These are phyloP conservation scores for Lasioglossum leucozonium DNA, from an alignment of 2,888 invertebrate genomes.

Conservation along the genomic window DNA sequence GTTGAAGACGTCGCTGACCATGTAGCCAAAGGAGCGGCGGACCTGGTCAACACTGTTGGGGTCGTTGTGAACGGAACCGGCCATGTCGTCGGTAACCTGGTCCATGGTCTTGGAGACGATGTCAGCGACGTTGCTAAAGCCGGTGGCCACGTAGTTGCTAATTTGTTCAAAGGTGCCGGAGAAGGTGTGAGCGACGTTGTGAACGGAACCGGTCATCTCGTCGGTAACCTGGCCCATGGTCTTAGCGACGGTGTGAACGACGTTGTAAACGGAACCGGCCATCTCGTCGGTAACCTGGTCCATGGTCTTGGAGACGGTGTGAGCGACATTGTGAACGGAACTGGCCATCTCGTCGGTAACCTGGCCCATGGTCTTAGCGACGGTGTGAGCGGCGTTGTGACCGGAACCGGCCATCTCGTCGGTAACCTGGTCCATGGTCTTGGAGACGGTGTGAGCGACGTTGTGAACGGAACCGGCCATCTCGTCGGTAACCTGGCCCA, in stretches of 20 bases:
- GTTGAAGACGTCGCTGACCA: not conserved
- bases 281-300: not conserved
- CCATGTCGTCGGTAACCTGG: not conserved
- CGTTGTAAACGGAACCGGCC: accelerated
- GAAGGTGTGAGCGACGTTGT: not conserved
- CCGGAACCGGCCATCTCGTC: too few species aligned
- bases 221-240: not conserved
- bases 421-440: too few species aligned
- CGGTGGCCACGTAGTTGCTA: too few species aligned
- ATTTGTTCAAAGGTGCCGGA: too few species aligned
- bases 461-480: too few species aligned
- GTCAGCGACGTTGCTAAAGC: too few species aligned
- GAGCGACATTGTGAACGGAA: accelerated
- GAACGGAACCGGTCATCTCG: not conserved
- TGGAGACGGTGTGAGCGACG: not conserved
- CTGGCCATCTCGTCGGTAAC: not conserved
- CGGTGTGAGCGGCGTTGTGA: too few species aligned
- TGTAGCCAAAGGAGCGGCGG: not conserved
- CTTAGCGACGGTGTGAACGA: not conserved
- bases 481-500: too few species aligned
- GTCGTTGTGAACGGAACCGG: not conserved
- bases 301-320: not conserved
- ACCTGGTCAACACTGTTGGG: not conserved
- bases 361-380: not conserved
- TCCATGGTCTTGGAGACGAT: not conserved